These are phyloP conservation scores for Albula glossodonta DNA, from an alignment of 2,113 vertebrate genomes.

Conservation along the genomic window DNA sequence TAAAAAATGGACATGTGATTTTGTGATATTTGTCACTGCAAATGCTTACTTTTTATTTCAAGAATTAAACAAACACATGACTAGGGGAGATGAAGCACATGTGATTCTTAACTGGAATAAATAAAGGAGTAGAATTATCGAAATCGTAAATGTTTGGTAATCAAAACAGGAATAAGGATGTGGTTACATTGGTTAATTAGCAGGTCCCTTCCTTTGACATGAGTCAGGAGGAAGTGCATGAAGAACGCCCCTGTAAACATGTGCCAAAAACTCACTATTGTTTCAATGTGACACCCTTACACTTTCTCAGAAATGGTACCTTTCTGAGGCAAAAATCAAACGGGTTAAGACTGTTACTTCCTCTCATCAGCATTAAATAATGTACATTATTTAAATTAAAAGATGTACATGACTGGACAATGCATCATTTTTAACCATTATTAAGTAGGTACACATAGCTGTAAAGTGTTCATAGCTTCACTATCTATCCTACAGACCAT, in stretches of 20 bases:
- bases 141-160: background rate
- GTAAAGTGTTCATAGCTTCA: background rate
- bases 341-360: background rate
- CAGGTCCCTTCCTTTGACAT: background rate
- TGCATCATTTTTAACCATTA: background rate
- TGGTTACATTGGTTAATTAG: background rate
- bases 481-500: background rate
- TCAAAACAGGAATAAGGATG: conserved; percentile 14
- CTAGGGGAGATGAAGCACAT: background rate
- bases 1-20: no score
- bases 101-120: background rate
- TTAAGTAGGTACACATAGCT: background rate
- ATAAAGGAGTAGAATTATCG: background rate
- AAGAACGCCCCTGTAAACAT: background rate
- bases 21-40: no score
- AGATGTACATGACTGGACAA: background rate
- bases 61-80: background rate
- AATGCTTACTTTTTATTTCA: background rate
- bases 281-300: background rate
- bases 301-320: background rate
- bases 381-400: no score
- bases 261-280: background rate
- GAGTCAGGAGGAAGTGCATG: background rate
- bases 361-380: background rate
- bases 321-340: no score